phyloP scores from a whole-genome alignment of 1,140 invertebrate species.

The Drosophila mojavensis region DNA sequence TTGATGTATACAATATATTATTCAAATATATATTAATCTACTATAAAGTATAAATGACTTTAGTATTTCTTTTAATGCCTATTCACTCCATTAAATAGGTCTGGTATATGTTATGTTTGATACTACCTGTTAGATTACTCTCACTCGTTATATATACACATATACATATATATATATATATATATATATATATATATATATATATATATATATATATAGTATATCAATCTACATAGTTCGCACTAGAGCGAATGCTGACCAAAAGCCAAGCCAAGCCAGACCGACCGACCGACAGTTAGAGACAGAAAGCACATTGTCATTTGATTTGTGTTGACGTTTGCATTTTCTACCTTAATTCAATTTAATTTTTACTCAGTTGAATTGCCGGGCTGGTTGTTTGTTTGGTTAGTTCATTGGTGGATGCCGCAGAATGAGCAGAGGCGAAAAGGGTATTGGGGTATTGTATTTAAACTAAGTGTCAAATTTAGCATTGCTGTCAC shows the following conservation, averaged over 20 bases:
- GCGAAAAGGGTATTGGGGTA: constrained; percentile 36
- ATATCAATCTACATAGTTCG: constrained; percentile 17
- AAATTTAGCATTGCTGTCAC: constrained; percentile 63
- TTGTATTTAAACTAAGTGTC: constrained; percentile 62
- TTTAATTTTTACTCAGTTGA: constrained; percentile 58
- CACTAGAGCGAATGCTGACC: constrained; percentile 7
- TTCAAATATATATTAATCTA: too few relatives aligned
- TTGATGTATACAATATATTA: too few relatives aligned
- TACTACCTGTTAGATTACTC: not conserved
- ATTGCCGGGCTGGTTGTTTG: constrained; percentile 5
- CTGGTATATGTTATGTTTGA: too few relatives aligned
- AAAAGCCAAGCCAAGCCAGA: not conserved
- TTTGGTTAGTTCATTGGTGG: constrained; percentile 22
- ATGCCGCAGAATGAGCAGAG: constrained; percentile 28
- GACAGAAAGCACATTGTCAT: constrained; percentile 54
- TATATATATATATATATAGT: not conserved
- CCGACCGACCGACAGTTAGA: constrained; percentile 1
- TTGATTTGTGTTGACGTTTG: constrained; percentile 78
- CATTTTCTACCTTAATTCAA: constrained; percentile 76
- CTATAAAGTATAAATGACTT: too few relatives aligned
- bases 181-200: too few relatives aligned
- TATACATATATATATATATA: too few relatives aligned
- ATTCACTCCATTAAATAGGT: too few relatives aligned
- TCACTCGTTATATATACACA: not conserved
- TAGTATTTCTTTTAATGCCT: too few relatives aligned